Conservation (phyloP, 1,140 invertebrate genomes). For the Drosophila saltans region DNA sequence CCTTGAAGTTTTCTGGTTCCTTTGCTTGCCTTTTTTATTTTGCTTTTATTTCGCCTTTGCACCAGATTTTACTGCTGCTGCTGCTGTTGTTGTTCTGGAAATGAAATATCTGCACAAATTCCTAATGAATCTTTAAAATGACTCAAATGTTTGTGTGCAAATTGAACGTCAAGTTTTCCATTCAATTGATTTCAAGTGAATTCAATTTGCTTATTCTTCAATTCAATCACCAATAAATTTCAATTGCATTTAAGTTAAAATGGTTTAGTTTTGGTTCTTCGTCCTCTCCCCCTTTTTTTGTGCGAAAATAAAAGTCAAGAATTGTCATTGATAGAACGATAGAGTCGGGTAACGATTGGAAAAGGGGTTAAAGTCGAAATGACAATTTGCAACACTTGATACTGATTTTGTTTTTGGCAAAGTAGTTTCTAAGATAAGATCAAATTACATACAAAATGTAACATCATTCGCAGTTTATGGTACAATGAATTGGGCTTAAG, state of each 20-base stretch:
- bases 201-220: constrained; percentile 10
- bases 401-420: background rate
- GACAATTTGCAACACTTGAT: constrained; percentile 1
- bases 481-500: background rate
- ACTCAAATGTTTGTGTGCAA: background rate
- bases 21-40: background rate
- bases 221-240: constrained; percentile 9
- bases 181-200: constrained; percentile 6
- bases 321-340: constrained; percentile 3
- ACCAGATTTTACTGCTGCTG: background rate
- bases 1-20: background rate
- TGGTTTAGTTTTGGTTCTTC: background rate
- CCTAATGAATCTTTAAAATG: constrained; percentile 5
- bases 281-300: background rate
- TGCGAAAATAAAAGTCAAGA: background rate
- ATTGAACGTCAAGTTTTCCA: background rate
- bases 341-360: background rate
- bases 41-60: background rate
- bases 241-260: constrained; percentile 8
- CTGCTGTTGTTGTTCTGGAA: background rate
- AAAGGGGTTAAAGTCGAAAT: background rate
- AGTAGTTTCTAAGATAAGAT: constrained; percentile 2
- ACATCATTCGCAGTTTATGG: background rate
- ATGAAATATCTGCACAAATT: background rate
- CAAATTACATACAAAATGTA: background rate